Evolutionary conservation across 2,113 vertebrate genomes (phyloP).

Genomic region (Helogale parvula): DNA sequence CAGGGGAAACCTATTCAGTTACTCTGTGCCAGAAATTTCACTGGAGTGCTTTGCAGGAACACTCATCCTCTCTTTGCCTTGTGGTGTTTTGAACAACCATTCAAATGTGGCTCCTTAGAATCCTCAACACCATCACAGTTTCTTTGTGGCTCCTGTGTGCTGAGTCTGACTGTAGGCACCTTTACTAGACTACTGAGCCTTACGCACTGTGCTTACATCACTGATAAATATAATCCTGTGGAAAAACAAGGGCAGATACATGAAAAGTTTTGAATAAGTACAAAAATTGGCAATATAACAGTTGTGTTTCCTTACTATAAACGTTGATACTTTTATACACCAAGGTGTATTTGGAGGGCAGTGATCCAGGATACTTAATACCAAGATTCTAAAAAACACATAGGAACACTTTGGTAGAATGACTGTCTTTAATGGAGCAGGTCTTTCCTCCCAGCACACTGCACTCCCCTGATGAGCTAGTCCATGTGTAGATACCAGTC

Average conservation of each 20-base stretch:
- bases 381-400: background rate
- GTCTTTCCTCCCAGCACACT: background rate
- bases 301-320: background rate
- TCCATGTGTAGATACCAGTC: background rate
- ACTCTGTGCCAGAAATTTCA: background rate
- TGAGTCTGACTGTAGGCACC: background rate
- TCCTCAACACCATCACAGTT: background rate
- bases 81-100: background rate
- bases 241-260: background rate
- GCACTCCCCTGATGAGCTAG: background rate
- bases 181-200: background rate
- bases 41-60: background rate
- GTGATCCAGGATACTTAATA: background rate
- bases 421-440: background rate
- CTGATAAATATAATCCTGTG: background rate
- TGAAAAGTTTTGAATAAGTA: background rate
- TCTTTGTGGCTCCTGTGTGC: background rate
- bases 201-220: background rate
- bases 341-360: background rate
- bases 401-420: background rate
- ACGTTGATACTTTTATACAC: background rate
- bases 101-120: background rate
- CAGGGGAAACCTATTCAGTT: background rate
- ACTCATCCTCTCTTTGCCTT: background rate
- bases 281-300: background rate